Evolutionary conservation across 1,140 invertebrate genomes (phyloP), one percentile per base, ranked within the genome.

Genomic region (Drosophila pseudoananassae): DNA sequence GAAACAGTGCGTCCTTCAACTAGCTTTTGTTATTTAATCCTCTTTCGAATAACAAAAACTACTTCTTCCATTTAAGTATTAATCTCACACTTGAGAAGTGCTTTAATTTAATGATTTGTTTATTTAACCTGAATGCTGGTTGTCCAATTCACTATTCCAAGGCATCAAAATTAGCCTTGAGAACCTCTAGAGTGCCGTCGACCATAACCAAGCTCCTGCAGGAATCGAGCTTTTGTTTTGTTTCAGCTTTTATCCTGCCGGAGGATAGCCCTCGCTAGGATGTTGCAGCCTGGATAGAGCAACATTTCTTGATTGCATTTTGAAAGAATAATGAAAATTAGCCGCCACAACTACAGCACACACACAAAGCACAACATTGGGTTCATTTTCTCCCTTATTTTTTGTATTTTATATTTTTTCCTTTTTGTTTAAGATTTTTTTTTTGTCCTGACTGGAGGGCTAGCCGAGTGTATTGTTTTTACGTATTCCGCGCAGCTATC

Each of bases 291-390:
- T 4, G 63, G 46, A 64, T 78, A 58, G 55, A 65, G 64, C 70
- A 85, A 87, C 82, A 78, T 71, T 82, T 87, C 78, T 85, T 85
- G 82, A 85, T 85, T 85, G 82, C 82, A 85, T 85, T 85, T 87
- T 85, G 74, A 85, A 85, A 85, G 82, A 85, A 85, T 85, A 85
- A 85, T 85, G 82, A 85, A 85, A 85, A 85, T 85, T 85, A 85
- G 82, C 82, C 87, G 82, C 82, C 82, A 75, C 82, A 78, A 87
- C 81, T 77, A 74, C 71, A 36, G 54, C 31, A 59, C 56, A 60
- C 45, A 72, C 46, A 55, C 50, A 64, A 68, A 60, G 69, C 60
- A 49, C 45, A 74, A 49, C 61, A 65, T 61, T 76, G 56, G 50
- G 71, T 84, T 76, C 70, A 55, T 69, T 54, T 58, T 58, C 60